These are phyloP conservation scores for Anhinga anhinga DNA, from an alignment of 2,113 vertebrate species.

Conservation along the genomic window DNA sequence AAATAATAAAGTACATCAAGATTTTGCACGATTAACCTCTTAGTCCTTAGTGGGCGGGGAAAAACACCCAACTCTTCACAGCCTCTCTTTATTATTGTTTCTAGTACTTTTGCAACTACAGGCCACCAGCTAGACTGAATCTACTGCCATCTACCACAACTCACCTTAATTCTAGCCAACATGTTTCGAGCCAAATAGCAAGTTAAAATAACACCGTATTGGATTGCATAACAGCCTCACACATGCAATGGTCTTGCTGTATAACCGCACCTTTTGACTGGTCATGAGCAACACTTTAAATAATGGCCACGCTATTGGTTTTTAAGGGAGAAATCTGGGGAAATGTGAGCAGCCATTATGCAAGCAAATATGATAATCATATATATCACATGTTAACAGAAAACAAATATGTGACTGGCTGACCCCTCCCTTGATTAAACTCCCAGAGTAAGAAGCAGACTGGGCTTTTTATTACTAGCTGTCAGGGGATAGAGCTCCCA, in stretches of 20 bases:
- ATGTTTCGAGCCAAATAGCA: not conserved
- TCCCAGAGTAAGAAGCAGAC: not conserved
- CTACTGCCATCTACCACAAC: slow-evolving; percentile 27
- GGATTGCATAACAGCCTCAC: not conserved
- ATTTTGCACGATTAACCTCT: not conserved
- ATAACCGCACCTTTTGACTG: not conserved
- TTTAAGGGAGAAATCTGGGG: not conserved
- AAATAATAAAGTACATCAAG: not conserved
- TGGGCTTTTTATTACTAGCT: not conserved
- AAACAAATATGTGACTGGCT: not conserved
- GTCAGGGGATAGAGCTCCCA: not conserved
- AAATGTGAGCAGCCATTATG: not conserved
- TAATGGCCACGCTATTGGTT: not conserved
- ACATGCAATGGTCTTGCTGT: not conserved
- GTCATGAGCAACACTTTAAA: not conserved
- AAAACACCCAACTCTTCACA: not conserved
- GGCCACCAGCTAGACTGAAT: not conserved
- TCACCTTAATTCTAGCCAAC: not conserved
- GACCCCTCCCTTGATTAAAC: not conserved
- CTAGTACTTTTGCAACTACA: not conserved
- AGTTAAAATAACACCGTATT: not conserved
- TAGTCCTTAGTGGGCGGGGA: not conserved
- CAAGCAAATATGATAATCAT: not conserved
- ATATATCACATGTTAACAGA: not conserved
- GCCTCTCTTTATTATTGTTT: not conserved